Percentiles rank a stretch among this genome's conserved stretches.
Conservation (phyloP, 1,140 invertebrate species). For the Trichogramma pretiosum region DNA sequence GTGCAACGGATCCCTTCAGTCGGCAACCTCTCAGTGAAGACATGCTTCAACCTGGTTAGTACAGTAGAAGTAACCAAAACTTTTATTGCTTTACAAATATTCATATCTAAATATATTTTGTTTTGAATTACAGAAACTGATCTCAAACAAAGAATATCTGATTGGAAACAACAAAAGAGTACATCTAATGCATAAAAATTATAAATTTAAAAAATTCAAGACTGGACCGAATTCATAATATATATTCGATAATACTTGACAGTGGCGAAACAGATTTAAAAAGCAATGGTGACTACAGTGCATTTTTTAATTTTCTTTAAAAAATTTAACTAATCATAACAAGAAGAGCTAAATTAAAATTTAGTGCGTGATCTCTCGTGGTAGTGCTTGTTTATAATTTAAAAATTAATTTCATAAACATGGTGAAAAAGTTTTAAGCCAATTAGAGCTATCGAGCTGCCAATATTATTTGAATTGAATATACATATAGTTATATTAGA, state of each 20-base stretch:
- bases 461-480: slow-evolving; percentile 27
- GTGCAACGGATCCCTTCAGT: slow-evolving; percentile 95
- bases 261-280: slow-evolving; percentile 9
- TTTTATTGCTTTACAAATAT: slow-evolving; percentile 2
- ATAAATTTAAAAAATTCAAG: slow-evolving; percentile 4
- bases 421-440: slow-evolving; percentile 23
- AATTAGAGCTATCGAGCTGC: slow-evolving; percentile 38
- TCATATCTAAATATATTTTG: slow-evolving; percentile 2
- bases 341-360: slow-evolving; percentile 15
- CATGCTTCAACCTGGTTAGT: slow-evolving; percentile 67
- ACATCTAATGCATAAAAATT: slow-evolving; percentile 21
- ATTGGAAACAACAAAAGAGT: slow-evolving; percentile 68
- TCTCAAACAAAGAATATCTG: slow-evolving; percentile 65
- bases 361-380: slow-evolving; percentile 36
- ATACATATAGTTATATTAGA: slow-evolving; percentile 13
- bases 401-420: slow-evolving; percentile 35
- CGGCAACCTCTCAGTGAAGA: slow-evolving; percentile 85
- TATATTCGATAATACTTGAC: slow-evolving; percentile 13
- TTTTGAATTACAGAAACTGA: too few species aligned
- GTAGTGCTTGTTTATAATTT: slow-evolving; percentile 36
- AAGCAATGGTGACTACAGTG: slow-evolving; percentile 12
- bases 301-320: slow-evolving; percentile 16
- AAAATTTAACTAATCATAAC: too few species aligned
- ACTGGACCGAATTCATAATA: slow-evolving; percentile 5
- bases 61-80: too few species aligned